Evolutionary conservation across 2,888 invertebrate genomes (phyloP), one percentile per base, ranked within the genome.

Genomic region (Seira musarum): DNA sequence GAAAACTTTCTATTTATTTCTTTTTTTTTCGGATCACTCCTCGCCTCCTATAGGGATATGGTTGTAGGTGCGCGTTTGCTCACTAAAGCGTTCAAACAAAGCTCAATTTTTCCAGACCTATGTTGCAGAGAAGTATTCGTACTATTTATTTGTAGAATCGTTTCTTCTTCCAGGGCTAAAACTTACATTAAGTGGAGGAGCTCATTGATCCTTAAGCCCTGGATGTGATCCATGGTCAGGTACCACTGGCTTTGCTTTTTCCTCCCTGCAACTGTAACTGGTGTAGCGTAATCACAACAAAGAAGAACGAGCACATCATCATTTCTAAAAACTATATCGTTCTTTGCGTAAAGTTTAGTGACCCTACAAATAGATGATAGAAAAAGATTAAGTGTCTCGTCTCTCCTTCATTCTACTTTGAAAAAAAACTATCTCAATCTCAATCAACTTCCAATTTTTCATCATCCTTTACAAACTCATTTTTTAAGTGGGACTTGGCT

Each of bases 1-100:
- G 77, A 70, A 71, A 78, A 71, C 35, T 69, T 49, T n/a, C 61
- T 69, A 70, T 64, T 78, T 64, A 71, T 66, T 78, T 71, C 60
- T 78, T 64, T 30, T 15, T 25, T 61, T 30, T 8, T n/a, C 49
- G 15, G 49, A 49, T 49, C 49, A 40, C 46, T 24, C 35, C 66
- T 49, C 64, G 19, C 66, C 64, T 24, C 22, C 19, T 61, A 3
- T 22, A 17, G 15, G 57, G 5, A n/a, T 57, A n/a, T 57, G 8
- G 3, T 61, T 22, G n/a, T 21, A 49, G 24, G 21, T 69, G 21
- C 25, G n/a, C 21, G n/a, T 49, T 49, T 49, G 13, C 2, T 49
- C 49, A 8, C 49, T 49, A 13, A 49, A 49, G 49, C 49, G 15
- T 15, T 49, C 17, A 49, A 30, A 49, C 49, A 49, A 49, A 49